Percentiles rank a stretch among this genome's conserved stretches.
Conservation (phyloP, 2,797 vertebrate genomes). For the Echeneis naucrates region DNA sequence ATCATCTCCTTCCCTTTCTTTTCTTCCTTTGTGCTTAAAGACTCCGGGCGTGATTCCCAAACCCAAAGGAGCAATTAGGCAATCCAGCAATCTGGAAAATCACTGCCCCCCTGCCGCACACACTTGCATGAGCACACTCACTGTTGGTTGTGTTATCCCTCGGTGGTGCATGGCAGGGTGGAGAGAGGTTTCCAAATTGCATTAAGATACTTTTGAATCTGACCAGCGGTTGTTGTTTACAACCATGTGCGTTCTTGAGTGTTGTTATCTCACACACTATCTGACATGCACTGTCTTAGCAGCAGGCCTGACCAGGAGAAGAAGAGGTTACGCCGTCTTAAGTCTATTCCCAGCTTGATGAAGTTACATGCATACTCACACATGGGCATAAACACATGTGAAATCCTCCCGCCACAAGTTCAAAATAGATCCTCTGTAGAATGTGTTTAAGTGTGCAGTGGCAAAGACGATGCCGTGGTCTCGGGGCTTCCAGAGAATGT, state of each 20-base stretch:
- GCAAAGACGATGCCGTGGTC: constrained; percentile 1
- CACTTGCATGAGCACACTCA: constrained; percentile 29
- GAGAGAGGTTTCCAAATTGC: constrained; percentile 54
- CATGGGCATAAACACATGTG: constrained; percentile 36
- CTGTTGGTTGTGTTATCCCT: constrained; percentile 40
- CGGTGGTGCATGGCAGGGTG: constrained; percentile 32
- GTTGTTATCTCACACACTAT: constrained; percentile 47
- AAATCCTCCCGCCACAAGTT: constrained; percentile 31
- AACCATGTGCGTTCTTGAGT: constrained; percentile 33
- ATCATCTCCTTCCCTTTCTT: constrained; percentile 45
- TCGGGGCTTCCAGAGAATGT: constrained; percentile 9
- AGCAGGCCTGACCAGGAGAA: constrained; percentile 29
- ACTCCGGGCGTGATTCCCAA: constrained; percentile 66
- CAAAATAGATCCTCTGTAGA: constrained; percentile 30
- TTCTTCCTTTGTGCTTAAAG: constrained; percentile 56
- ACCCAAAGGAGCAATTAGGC: constrained; percentile 73
- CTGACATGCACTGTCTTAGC: constrained; percentile 39
- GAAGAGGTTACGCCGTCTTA: constrained; percentile 31
- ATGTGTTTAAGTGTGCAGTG: constrained; percentile 9
- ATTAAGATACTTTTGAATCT: constrained; percentile 47
- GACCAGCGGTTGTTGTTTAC: constrained; percentile 57
- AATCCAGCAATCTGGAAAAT: constrained; percentile 74
- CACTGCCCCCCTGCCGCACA: constrained; percentile 52
- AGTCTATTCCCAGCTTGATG: constrained; percentile 63
- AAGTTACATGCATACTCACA: constrained; percentile 51